Percentiles rank a stretch among this genome's conserved stretches.
Conservation (phyloP, 1,140 invertebrate species). For the Eufriesea mexicana region DNA sequence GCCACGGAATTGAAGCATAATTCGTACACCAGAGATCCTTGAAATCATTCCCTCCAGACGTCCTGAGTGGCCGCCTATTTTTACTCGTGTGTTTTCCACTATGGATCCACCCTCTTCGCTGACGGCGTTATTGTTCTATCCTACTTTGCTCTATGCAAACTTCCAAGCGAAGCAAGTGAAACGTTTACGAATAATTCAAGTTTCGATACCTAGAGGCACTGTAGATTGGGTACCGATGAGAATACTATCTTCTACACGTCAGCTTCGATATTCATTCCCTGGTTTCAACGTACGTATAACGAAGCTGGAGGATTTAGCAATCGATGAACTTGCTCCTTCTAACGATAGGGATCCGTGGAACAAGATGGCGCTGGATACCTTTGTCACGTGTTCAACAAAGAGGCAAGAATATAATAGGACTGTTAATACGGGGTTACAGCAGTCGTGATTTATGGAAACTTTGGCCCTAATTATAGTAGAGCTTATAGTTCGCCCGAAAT, state of each 20-base stretch:
- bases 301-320: too few species aligned
- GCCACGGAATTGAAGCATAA: constrained; percentile 49
- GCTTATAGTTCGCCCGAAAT: constrained; percentile 1
- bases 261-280: too few species aligned
- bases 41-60: neutral
- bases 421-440: neutral
- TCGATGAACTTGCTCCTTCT: neutral
- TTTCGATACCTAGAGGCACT: too few species aligned
- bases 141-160: neutral
- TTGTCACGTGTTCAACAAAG: neutral
- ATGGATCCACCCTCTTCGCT: neutral
- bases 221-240: too few species aligned
- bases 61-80: neutral
- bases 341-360: too few species aligned
- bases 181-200: too few species aligned
- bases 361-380: too few species aligned
- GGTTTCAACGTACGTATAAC: too few species aligned
- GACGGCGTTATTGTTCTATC: neutral
- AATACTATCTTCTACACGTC: too few species aligned
- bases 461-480: constrained; percentile 7
- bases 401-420: neutral
- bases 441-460: neutral
- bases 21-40: constrained; percentile 31
- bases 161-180: too few species aligned
- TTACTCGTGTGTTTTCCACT: neutral